phyloP scores from a whole-genome alignment of 1,140 invertebrate genomes.

The Eupristina koningsbergeri region DNA sequence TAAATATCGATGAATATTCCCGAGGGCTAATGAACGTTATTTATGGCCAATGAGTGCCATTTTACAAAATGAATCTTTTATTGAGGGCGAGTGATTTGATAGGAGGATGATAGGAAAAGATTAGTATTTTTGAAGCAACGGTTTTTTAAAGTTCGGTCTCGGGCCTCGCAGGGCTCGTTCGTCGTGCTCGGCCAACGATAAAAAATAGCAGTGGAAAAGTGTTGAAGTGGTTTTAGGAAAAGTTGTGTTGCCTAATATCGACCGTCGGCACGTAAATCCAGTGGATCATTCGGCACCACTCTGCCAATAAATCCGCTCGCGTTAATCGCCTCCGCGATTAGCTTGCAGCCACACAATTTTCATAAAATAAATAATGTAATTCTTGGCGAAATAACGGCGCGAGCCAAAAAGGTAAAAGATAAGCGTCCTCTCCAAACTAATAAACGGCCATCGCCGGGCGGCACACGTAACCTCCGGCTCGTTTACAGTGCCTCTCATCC shows the following conservation, averaged over 20 bases:
- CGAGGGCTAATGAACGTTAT: not conserved
- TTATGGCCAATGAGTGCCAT: not conserved
- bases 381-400: conserved; percentile 30
- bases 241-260: not conserved
- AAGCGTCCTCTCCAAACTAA: not conserved
- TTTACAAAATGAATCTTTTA: not conserved
- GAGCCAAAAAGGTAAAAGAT: not conserved
- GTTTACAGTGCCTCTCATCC: not conserved
- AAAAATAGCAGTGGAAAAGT: not conserved
- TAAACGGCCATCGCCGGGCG: conserved; percentile 23
- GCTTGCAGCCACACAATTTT: conserved; percentile 25
- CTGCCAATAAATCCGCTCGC: conserved; percentile 17
- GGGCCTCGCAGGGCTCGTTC: too few relatives aligned
- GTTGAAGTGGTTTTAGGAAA: not conserved
- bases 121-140: too few relatives aligned
- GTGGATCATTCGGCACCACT: conserved; percentile 7
- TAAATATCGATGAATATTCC: not conserved
- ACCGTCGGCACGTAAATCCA: conserved; percentile 6
- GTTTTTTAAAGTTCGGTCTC: too few relatives aligned
- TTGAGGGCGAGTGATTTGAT: too few relatives aligned
- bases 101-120: too few relatives aligned
- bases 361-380: conserved; percentile 48
- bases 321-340: conserved; percentile 23
- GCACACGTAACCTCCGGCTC: conserved; percentile 4
- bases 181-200: too few relatives aligned